Base-by-base conservation (phyloP, 2,888 invertebrate species). In the Cyrtodaria siliqua region DNA sequence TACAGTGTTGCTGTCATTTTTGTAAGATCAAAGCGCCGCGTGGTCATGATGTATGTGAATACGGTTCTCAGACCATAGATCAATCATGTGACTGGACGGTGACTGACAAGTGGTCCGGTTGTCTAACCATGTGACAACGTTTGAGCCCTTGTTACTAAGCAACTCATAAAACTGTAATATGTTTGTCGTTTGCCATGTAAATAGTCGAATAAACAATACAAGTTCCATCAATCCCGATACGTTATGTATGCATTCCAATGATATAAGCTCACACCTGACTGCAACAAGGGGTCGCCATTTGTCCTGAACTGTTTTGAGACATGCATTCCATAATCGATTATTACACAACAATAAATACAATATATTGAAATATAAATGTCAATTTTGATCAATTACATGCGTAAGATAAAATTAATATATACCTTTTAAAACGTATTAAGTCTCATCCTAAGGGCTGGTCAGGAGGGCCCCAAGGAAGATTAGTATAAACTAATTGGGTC, bases 1-100 rank as follows among this genome's bases (percentile, higher is more conserved):
- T 72, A 75, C 75, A 80, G 75, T 62, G 69, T 71, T 50, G 27
- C 53, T 80, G 79, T 80, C 79, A 80, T 61, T 62, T 53, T 69
- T 40, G 42, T 53, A 40, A 69, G 72, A 76, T 80, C 79, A 80
- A 80, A 80, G 79, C 61, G 23, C 69, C 69, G 69, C 42, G 26
- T 69, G 75, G 72, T 66, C 72, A 75, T 80, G 79, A 80, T 80
- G 59, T 69, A 80, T 80, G 66, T 50, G 20, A 24, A 49, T 50
- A 44, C 57, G 69, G 64, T 67, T 72, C 72, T 47, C 71, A 64
- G 72, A 67, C 69, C 57, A 62, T 76, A 72, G 53, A 80, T 80
- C 79, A 80, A 59, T 69, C 64, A 61, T 66, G 49, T 74, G 63
- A 53, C 61, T 57, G 72, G 60, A 60, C 63, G 42, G 26, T 71